Conservation (phyloP, 2,888 invertebrate species). For the Acronicta aceris region DNA sequence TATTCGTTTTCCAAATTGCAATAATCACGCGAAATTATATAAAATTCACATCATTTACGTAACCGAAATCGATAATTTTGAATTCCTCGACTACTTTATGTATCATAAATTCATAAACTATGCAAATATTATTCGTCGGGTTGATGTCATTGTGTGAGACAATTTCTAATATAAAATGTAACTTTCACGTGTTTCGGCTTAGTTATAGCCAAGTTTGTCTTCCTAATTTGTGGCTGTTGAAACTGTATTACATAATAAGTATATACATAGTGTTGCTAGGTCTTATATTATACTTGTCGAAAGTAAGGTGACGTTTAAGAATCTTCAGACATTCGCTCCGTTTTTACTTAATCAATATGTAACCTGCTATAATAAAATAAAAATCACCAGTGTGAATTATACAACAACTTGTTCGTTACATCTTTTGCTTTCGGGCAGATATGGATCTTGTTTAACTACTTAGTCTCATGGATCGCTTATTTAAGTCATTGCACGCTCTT, state of each 20-base stretch:
- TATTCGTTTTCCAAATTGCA: slow-evolving; percentile 10
- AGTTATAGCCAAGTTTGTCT: slow-evolving; percentile 12
- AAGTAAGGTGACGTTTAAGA: neutral
- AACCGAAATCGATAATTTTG: slow-evolving; percentile 22
- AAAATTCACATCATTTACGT: slow-evolving; percentile 45
- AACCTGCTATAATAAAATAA: neutral
- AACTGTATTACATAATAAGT: neutral
- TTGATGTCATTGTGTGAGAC: slow-evolving; percentile 30
- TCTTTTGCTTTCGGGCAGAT: neutral
- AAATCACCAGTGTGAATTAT: slow-evolving; percentile 9
- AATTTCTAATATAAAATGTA: slow-evolving; percentile 45
- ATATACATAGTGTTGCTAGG: neutral
- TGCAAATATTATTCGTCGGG: slow-evolving; percentile 44
- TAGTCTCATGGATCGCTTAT: neutral
- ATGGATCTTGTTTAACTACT: slow-evolving; percentile 3
- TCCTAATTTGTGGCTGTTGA: neutral
- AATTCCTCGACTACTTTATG: slow-evolving; percentile 39
- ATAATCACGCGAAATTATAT: slow-evolving; percentile 17
- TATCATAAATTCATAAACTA: slow-evolving; percentile 35
- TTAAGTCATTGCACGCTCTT: neutral
- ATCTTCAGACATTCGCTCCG: neutral
- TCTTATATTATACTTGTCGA: neutral
- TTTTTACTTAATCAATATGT: slow-evolving; percentile 2
- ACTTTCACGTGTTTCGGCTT: slow-evolving; percentile 45
- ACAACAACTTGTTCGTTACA: slow-evolving; percentile 20